phyloP scores from a whole-genome alignment of 2,797 vertebrate genomes.

The Protonibea diacanthus region DNA sequence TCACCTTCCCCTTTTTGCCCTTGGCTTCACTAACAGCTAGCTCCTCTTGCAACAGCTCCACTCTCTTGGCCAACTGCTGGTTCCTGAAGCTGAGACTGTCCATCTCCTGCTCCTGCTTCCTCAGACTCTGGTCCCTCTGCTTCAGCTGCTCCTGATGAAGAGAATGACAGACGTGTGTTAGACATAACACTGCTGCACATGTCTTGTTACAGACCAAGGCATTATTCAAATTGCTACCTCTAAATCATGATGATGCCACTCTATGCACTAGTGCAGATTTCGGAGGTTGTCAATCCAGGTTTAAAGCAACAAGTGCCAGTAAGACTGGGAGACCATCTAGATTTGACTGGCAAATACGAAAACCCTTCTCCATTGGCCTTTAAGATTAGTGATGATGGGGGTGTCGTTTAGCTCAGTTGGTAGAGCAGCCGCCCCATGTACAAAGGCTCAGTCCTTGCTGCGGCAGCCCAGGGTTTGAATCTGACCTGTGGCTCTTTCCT shows the following conservation, averaged over 20 bases:
- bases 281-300: background rate
- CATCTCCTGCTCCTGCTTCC: slow-evolving; percentile 99
- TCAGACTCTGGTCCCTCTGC: slow-evolving; percentile 95
- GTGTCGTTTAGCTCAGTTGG: too few species aligned
- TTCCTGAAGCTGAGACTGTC: slow-evolving; percentile 98
- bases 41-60: slow-evolving; percentile 97
- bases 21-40: slow-evolving; percentile 89
- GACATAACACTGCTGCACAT: background rate
- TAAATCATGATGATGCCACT: background rate
- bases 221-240: background rate
- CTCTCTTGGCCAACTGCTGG: slow-evolving; percentile 96
- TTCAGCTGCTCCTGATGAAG: slow-evolving; percentile 93
- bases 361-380: background rate
- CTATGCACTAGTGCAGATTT: background rate
- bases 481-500: too few species aligned
- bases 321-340: background rate
- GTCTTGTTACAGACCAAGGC: background rate
- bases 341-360: background rate
- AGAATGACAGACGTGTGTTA: background rate
- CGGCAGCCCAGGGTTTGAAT: too few species aligned
- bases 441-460: too few species aligned
- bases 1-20: slow-evolving; percentile 94
- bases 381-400: background rate
- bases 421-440: too few species aligned
- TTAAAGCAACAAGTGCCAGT: background rate